Evolutionary conservation across 1,140 invertebrate species (phyloP).

Genomic region (Hormaphis cornu): DNA sequence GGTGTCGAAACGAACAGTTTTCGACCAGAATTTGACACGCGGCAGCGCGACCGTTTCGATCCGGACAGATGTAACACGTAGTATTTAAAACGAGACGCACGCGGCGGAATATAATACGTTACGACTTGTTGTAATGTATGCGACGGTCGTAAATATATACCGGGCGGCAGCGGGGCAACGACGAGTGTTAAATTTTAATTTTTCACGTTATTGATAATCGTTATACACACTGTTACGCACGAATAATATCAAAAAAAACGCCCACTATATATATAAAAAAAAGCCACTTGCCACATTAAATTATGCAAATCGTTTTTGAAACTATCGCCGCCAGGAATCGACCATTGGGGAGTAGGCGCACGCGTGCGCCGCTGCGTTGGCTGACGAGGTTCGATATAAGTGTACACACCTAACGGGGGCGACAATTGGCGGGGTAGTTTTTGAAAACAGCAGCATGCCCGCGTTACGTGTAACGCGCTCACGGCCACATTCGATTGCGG

Average conservation of each 20-base stretch:
- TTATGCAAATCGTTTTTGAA: background rate
- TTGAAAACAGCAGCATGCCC: too few relatives aligned
- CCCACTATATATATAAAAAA: background rate
- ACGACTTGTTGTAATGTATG: too few relatives aligned
- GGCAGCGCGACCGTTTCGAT: conserved; percentile 14
- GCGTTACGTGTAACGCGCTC: too few relatives aligned
- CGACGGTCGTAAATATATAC: background rate
- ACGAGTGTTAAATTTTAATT: background rate
- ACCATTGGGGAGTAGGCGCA: too few relatives aligned
- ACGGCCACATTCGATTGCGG: too few relatives aligned
- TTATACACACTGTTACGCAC: background rate
- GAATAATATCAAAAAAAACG: background rate
- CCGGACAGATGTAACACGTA: conserved; percentile 24
- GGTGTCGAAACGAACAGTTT: background rate
- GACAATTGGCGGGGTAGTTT: too few relatives aligned
- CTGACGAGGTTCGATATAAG: too few relatives aligned
- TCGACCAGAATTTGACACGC: background rate
- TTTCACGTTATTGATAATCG: background rate
- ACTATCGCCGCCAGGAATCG: too few relatives aligned
- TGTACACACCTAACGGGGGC: too few relatives aligned
- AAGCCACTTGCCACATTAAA: background rate
- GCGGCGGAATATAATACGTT: too few relatives aligned
- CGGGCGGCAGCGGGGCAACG: background rate
- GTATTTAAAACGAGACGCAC: background rate
- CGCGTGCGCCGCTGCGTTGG: too few relatives aligned